These are phyloP conservation scores for Ommatoiulus sabulosus DNA, from an alignment of 2,888 invertebrate species.

Conservation along the genomic window DNA sequence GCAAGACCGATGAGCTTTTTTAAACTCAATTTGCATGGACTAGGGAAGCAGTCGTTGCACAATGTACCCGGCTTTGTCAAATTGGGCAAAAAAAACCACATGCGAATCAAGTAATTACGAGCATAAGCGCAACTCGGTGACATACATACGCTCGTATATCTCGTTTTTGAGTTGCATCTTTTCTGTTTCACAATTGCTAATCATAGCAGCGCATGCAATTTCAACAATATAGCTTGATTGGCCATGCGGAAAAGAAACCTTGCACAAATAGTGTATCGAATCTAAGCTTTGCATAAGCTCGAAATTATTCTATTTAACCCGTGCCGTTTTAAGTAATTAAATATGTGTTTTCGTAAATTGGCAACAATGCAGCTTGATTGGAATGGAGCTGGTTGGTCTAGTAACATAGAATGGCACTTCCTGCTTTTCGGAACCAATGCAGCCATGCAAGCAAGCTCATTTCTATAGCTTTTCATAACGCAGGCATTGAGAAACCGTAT, in stretches of 20 bases:
- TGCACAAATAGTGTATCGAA: too few relatives aligned
- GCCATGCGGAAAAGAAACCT: not conserved
- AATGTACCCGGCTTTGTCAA: not conserved
- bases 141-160: not conserved
- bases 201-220: not conserved
- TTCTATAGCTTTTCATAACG: too few relatives aligned
- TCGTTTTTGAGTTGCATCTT: not conserved
- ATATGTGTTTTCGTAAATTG: too few relatives aligned
- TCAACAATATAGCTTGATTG: not conserved
- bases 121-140: not conserved
- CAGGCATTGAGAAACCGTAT: too few relatives aligned
- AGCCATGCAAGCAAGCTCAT: too few relatives aligned
- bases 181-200: not conserved
- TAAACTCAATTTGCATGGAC: not conserved
- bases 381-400: too few relatives aligned
- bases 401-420: too few relatives aligned
- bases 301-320: too few relatives aligned
- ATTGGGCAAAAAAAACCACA: not conserved
- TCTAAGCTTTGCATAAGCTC: too few relatives aligned
- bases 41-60: not conserved
- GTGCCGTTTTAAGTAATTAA: too few relatives aligned
- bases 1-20: constrained; percentile 35
- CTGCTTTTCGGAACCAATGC: too few relatives aligned
- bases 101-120: not conserved
- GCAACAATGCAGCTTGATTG: too few relatives aligned